Conservation (phyloP, 2,888 invertebrate genomes). For the Rhimphoctona megacephalus region DNA sequence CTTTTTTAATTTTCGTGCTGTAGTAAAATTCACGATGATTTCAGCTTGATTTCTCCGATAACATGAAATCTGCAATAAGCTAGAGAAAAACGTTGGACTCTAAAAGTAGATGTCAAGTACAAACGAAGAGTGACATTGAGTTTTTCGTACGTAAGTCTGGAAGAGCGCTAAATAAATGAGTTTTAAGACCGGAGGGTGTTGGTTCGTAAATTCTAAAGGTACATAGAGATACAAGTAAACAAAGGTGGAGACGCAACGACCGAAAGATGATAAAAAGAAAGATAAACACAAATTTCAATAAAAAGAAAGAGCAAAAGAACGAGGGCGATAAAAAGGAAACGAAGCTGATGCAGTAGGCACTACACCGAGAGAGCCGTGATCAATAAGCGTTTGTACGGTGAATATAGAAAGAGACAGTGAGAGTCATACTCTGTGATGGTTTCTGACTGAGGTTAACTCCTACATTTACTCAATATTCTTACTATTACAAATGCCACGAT, state of each 20-base stretch:
- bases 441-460: conserved; percentile 71
- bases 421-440: conserved; percentile 67
- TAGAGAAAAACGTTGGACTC: background rate
- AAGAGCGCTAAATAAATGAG: background rate
- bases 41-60: background rate
- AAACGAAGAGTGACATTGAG: background rate
- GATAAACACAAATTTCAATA: background rate
- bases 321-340: conserved; percentile 58
- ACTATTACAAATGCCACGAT: conserved; percentile 10
- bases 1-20: background rate
- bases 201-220: background rate
- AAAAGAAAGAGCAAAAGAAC: conserved; percentile 15
- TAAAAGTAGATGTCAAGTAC: too few species aligned
- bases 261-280: background rate
- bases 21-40: background rate
- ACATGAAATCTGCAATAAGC: background rate
- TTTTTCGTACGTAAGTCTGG: background rate
- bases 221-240: background rate
- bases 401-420: conserved; percentile 63
- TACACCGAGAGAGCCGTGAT: conserved; percentile 78
- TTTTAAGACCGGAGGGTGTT: background rate
- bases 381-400: conserved; percentile 81
- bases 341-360: conserved; percentile 39
- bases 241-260: background rate
- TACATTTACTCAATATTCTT: background rate